A percentile compares a stretch with the other conserved stretches of the same genome.
These are phyloP conservation scores for Hydractinia symbiolongicarpus DNA, from an alignment of 30 jellyfish, hydroid and myxozoan genomes.

Conservation along the genomic window DNA sequence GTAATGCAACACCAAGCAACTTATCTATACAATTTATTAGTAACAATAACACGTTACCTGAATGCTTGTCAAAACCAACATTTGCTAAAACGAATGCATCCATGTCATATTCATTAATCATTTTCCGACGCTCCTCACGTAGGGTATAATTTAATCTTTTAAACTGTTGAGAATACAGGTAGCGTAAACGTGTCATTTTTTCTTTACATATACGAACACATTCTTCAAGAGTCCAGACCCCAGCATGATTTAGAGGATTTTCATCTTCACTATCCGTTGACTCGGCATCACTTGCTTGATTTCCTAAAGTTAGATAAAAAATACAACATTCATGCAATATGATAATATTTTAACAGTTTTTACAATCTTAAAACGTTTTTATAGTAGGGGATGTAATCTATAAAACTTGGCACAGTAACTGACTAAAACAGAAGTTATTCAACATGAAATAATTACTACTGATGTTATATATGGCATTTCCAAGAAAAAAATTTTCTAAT, in stretches of 20 bases:
- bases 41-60: constrained; percentile 8
- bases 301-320: constrained; percentile 30
- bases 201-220: constrained; percentile 66
- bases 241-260: constrained; percentile 86
- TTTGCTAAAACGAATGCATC: constrained; percentile 14
- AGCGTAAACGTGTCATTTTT: constrained; percentile 70
- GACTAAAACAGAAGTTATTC: no score
- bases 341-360: no score
- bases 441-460: no score
- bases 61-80: constrained; percentile 4
- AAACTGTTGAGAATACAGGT: constrained; percentile 65
- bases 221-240: constrained; percentile 93
- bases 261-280: constrained; percentile 97
- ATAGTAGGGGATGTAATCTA: no score
- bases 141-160: constrained; percentile 47
- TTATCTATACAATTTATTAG: no score
- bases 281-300: constrained; percentile 92
- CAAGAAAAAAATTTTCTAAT: no score
- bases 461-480: no score
- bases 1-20: no score
- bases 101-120: constrained; percentile 23
- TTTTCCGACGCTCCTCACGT: constrained; percentile 52
- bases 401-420: no score
- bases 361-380: no score
- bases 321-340: not conserved